Base-by-base conservation (phyloP, 37 sponge, comb jelly and placozoan species). In the Corticium candelabrum region DNA sequence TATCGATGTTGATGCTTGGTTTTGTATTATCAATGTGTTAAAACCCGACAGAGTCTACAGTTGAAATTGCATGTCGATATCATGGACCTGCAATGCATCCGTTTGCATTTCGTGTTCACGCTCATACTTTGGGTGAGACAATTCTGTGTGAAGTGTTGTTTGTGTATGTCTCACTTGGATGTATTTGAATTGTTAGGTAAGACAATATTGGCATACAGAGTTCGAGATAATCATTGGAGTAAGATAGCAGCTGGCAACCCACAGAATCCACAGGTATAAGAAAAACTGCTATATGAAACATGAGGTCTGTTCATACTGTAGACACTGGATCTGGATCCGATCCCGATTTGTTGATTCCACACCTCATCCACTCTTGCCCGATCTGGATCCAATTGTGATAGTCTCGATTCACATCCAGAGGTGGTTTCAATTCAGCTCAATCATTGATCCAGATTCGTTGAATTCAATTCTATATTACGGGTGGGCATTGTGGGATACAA, bases 101-200 rank as follows among this genome's bases (percentile, higher is more conserved):
- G 7, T 87, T 93, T 88, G 94, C 94, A 1, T 93, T 81, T 68
- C 84, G 97, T 15, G 87, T 86, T 0, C 97, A 96, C 77, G 87
- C 97, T 29, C 97, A 96, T 76, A 68, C 81, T 30, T 80, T 84
- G 32, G 84, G 96, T 89, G 72, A 37, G 84, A n/a, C n/a, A n/a
- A n/a, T 82, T n/a, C 35, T 5, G 0, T 41, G 38, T 0, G 40
- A 2, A 40, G 77, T 37, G 77, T 11, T 67, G 79, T 3, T 11
- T 67, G 69, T 79, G 39, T 37, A 34, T 38, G 82, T 37, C 37
- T 31, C 29, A 21, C 39, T 36, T 31, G 34, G 43, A 86, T 86
- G 90, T 41, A 74, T 68, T 1, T 78, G 68, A 56, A 86, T 92
- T 1, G 88, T 79, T 71, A 77, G 82, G 21, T 73, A 75, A 37